phyloP scores from a whole-genome alignment of 2,797 vertebrate genomes.

The Streptopelia turtur region DNA sequence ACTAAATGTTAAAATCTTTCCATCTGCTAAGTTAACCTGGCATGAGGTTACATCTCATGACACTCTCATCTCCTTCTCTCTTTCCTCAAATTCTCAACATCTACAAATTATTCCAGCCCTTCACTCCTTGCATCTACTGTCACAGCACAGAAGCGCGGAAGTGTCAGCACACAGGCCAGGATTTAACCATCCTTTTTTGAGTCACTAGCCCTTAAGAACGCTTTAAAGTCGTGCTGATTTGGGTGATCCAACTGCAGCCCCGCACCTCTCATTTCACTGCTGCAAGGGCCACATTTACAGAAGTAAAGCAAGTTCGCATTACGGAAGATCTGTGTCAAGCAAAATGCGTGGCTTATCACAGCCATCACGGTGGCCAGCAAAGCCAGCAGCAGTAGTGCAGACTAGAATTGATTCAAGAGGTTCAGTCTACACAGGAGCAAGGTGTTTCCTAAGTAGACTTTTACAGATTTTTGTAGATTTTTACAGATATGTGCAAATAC shows the following conservation, averaged over 20 bases:
- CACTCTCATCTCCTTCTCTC: neutral
- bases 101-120: neutral
- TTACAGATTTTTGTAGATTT: neutral
- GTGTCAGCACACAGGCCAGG: neutral
- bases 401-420: neutral
- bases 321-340: neutral
- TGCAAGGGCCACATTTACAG: neutral
- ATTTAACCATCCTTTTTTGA: neutral
- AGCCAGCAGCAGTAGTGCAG: neutral
- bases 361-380: neutral
- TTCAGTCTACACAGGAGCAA: neutral
- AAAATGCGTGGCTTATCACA: neutral
- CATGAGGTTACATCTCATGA: neutral
- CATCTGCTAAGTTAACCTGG: neutral
- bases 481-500: neutral
- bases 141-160: neutral
- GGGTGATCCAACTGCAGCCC: fast-evolving
- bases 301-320: neutral
- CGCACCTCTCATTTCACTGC: neutral
- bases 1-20: neutral
- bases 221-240: neutral
- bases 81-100: neutral
- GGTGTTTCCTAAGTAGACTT: neutral
- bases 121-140: neutral
- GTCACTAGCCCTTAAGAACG: neutral